Evolutionary conservation across 1,140 invertebrate genomes (phyloP), one percentile per base, ranked within the genome.

Genomic region (Aphaenogaster ashmeadi): DNA sequence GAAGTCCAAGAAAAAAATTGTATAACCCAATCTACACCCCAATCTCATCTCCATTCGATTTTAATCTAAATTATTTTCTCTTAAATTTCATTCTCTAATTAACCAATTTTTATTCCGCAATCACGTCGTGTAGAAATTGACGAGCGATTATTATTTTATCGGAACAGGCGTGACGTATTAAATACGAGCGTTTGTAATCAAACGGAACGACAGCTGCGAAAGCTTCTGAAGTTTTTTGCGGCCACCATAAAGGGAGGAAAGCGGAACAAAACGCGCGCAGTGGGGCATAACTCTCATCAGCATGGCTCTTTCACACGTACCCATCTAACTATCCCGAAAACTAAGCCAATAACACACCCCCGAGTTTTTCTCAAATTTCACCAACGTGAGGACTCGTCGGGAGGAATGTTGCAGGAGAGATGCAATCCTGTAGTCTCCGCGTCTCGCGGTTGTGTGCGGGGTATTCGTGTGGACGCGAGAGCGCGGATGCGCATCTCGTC

Each of bases 281-380:
- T 33, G 18, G 58, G 47, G 15, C 52, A 47, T 74, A 50, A 60
- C 44, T 84, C 67, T 75, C 80, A 62, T 84, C 54, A 60, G n/a
- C 69, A 21, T 54, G 41, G 41, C 33, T 60, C 27, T 84, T 75
- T 60, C 41, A 50, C 41, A 8, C 27, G n/a, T 8, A 44, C 11
- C 8, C 21, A 52, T 58, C 8, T 38, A 74, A 83, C 80, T 72
- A 84, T 75, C 8, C 41, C 8, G 41, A 50, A 84, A 84, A 84
- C 69, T 75, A 84, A 84, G 54, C 69, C 54, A 84, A 74, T 84
- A 84, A 84, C n/a, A 7, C 21, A 47, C 66, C 56, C 41, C 21
- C 66, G 21, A 56, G 80, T 84, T 84, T 84, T 84, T 84, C 33
- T 84, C 80, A 75, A 56, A 84, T 75, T 84, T 84, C 54, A 36